These are phyloP conservation scores for Polypterus senegalus DNA, from an alignment of 2,113 vertebrate genomes.

Conservation along the genomic window DNA sequence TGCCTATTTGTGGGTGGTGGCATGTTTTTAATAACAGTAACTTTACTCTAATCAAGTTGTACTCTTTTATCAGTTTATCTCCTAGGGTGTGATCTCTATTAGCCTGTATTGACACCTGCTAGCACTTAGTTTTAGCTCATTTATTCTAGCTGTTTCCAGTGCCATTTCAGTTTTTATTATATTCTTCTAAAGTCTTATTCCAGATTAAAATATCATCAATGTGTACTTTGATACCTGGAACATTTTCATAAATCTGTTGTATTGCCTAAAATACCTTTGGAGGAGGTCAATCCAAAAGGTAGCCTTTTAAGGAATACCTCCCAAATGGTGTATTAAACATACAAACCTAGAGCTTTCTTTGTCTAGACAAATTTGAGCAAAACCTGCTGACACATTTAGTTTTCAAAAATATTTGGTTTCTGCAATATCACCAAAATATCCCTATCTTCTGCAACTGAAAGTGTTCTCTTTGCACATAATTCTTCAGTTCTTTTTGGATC, in stretches of 20 bases:
- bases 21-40: conserved; percentile 8
- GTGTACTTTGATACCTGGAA: conserved; percentile 4
- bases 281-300: conserved; percentile 6
- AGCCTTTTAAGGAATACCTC: conserved; percentile 8
- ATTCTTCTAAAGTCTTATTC: background rate
- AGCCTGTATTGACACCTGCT: background rate
- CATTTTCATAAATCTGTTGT: conserved; percentile 8
- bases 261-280: conserved; percentile 5
- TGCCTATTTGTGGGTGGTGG: background rate
- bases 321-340: conserved; percentile 12
- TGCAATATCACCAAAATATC: conserved; percentile 9
- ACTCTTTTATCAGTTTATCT: conserved; percentile 6
- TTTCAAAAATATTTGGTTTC: conserved; percentile 6
- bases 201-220: conserved; percentile 8
- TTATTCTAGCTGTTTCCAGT: background rate
- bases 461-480: conserved; percentile 9
- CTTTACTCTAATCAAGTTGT: no score
- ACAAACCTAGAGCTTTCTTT: conserved; percentile 4
- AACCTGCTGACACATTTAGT: background rate
- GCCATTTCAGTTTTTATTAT: conserved; percentile 1
- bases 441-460: conserved; percentile 6
- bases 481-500: conserved; percentile 8
- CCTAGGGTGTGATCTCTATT: conserved; percentile 6
- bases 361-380: background rate
- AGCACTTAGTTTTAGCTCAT: conserved; percentile 5